Conservation (phyloP, 2,888 invertebrate genomes). For the Scaptodrosophila latifasciaeformis region DNA sequence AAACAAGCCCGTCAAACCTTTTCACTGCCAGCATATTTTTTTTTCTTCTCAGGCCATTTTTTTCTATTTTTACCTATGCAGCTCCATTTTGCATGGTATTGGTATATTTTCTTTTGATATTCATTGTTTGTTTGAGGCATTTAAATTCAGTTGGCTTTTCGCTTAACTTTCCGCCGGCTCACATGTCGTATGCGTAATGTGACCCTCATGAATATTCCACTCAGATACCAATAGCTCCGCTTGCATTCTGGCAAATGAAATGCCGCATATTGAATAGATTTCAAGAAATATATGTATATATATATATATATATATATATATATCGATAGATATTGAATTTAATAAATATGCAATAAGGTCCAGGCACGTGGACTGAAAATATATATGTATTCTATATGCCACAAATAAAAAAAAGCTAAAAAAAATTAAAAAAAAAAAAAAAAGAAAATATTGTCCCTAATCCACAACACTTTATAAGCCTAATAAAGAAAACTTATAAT, state of each 20-base stretch:
- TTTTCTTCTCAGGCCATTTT: background rate
- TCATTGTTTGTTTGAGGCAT: background rate
- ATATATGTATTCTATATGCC: too few relatives aligned
- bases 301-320: too few relatives aligned
- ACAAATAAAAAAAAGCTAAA: too few relatives aligned
- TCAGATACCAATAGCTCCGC: too few relatives aligned
- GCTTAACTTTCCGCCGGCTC: conserved; percentile 7
- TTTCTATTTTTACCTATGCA: background rate
- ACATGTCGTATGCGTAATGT: conserved; percentile 50
- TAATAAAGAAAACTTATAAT: conserved; percentile 25
- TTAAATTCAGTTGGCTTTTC: conserved; percentile 13
- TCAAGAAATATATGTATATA: background rate
- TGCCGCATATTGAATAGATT: too few relatives aligned
- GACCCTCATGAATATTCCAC: conserved; percentile 33
- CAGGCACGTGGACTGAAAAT: too few relatives aligned
- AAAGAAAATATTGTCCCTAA: too few relatives aligned
- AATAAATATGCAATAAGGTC: too few relatives aligned
- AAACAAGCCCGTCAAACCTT: background rate
- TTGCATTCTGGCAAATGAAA: conserved; percentile 15
- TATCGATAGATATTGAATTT: too few relatives aligned
- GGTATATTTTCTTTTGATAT: background rate
- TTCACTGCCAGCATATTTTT: background rate
- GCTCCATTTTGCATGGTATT: conserved; percentile 19
- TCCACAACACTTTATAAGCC: conserved; percentile 28
- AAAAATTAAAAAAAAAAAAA: too few relatives aligned